These are phyloP conservation scores for Lepus timidus DNA, from an alignment of 2,113 vertebrate genomes.

Conservation along the genomic window DNA sequence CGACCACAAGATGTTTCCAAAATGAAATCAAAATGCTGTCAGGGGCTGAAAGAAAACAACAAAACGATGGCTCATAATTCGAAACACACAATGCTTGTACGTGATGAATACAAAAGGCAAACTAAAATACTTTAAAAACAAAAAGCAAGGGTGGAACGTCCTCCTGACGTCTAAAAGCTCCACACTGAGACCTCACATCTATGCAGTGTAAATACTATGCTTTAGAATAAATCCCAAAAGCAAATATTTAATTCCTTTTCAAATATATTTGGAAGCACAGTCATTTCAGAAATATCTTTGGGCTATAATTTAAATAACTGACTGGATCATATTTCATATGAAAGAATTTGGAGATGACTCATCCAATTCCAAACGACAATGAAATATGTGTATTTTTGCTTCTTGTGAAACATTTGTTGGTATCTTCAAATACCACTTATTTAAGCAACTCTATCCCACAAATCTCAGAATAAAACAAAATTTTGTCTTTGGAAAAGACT, in stretches of 20 bases:
- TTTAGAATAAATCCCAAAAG: conserved; percentile 27
- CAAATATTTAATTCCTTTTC: conserved; percentile 24
- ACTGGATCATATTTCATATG: conserved; percentile 10
- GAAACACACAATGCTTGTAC: conserved; percentile 60
- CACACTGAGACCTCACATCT: conserved; percentile 15
- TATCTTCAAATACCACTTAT: not conserved
- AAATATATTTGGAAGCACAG: conserved; percentile 21
- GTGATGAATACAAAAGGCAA: conserved; percentile 2
- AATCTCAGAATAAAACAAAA: conserved; percentile 44
- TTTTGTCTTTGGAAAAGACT: not conserved
- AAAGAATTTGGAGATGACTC: conserved; percentile 18
- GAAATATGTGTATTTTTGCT: not conserved
- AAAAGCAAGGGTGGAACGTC: not conserved
- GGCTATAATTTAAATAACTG: conserved; percentile 35
- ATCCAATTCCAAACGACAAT: not conserved
- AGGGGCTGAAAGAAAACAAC: conserved; percentile 79
- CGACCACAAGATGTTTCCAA: conserved; percentile 83
- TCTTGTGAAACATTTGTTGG: not conserved
- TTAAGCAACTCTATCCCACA: not conserved
- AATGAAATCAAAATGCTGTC: conserved; percentile 84
- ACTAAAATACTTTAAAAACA: conserved; percentile 16
- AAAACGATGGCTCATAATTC: conserved; percentile 77
- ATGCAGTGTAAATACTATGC: not conserved
- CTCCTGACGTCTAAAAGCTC: not conserved
- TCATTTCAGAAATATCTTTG: conserved; percentile 11